These are phyloP conservation scores for Agapostemon virescens DNA, from an alignment of 2,888 invertebrate genomes.

Conservation along the genomic window DNA sequence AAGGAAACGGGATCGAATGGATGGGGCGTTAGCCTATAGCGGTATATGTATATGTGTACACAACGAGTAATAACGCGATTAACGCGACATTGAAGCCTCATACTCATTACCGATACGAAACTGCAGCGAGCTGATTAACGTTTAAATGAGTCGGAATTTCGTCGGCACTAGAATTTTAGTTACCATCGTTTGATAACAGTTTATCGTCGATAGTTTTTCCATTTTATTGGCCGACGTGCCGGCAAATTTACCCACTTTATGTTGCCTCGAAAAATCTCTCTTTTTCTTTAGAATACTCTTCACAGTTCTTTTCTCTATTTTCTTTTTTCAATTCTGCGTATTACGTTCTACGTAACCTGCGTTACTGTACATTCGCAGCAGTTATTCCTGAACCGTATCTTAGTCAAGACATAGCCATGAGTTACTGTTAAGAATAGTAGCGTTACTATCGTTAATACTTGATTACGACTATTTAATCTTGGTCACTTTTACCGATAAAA, in stretches of 20 bases:
- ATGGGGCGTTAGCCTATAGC: slow-evolving; percentile 74
- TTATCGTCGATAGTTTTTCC: background rate
- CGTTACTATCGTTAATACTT: background rate
- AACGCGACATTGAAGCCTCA: slow-evolving; percentile 38
- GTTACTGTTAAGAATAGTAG: background rate
- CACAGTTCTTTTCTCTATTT: background rate
- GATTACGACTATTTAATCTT: slow-evolving; percentile 1
- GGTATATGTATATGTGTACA: slow-evolving; percentile 68
- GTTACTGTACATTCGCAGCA: background rate
- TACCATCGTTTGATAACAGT: background rate
- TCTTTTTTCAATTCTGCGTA: background rate
- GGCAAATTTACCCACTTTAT: background rate
- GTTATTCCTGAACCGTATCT: background rate
- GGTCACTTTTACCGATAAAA: background rate
- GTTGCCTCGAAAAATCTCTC: background rate
- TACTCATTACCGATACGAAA: slow-evolving; percentile 14
- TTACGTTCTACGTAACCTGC: background rate
- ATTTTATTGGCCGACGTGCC: background rate
- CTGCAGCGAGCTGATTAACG: background rate
- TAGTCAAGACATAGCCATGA: background rate
- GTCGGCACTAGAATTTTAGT: background rate
- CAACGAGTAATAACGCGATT: slow-evolving; percentile 69
- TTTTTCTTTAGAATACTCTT: background rate
- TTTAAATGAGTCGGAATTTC: background rate
- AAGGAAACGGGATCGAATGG: slow-evolving; percentile 76